A percentile compares a stretch with the other conserved stretches of the same genome.
Evolutionary conservation across 2,797 vertebrate species (phyloP).

Genomic region (Phoebastria nigripes): DNA sequence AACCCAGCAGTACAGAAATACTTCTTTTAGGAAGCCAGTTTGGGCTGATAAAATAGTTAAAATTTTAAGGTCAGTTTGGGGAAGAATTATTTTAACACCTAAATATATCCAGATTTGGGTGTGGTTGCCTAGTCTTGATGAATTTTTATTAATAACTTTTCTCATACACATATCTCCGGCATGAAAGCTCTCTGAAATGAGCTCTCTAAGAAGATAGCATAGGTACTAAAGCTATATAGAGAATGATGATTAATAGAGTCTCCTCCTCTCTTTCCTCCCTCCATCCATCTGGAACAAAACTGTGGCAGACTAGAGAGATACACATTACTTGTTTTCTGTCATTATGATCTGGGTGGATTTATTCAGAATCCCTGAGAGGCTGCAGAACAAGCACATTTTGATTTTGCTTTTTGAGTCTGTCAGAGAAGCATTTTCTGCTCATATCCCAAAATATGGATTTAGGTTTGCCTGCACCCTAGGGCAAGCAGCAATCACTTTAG

Average conservation of each 20-base stretch:
- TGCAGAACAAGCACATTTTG: not conserved
- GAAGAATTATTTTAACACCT: not conserved
- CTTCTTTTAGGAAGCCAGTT: not conserved
- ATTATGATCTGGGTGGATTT: not conserved
- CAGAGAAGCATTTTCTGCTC: not conserved
- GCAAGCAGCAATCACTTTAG: not conserved
- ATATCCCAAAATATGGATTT: not conserved
- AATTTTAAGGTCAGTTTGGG: not conserved
- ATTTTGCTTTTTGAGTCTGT: constrained; percentile 2
- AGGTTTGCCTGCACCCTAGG: not conserved
- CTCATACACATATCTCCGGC: not conserved
- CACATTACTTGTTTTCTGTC: constrained; percentile 18
- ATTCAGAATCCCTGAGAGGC: not conserved
- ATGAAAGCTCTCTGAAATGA: not conserved
- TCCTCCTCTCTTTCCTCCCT: constrained; percentile 41
- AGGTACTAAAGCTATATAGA: constrained; percentile 7
- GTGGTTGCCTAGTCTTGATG: not conserved
- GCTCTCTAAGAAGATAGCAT: not conserved
- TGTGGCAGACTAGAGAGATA: constrained; percentile 11
- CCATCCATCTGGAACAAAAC: constrained; percentile 47
- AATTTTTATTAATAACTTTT: constrained; percentile 6
- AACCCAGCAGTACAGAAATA: not conserved
- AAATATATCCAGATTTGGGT: not conserved
- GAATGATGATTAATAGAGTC: constrained; percentile 23
- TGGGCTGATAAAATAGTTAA: not conserved